phyloP scores from a whole-genome alignment of 2,888 invertebrate species.

The Ametastegia equiseti region DNA sequence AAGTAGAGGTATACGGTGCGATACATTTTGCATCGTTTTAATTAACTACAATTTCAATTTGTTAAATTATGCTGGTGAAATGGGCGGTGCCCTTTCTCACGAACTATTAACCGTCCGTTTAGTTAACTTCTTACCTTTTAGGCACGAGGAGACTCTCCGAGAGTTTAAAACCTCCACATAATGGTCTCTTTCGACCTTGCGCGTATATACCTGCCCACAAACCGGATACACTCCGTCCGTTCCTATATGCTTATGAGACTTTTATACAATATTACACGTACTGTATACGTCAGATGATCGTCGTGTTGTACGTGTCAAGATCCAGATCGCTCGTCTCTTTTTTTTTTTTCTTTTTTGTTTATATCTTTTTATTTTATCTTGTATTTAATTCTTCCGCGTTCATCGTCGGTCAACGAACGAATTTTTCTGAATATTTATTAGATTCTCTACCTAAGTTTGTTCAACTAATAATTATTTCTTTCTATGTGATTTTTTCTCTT shows the following conservation, averaged over 20 bases:
- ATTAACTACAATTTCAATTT: background rate
- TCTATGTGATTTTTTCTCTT: background rate
- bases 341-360: constrained; percentile 38
- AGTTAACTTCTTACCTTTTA: background rate
- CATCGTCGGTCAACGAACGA: background rate
- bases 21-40: too few relatives aligned
- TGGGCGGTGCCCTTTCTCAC: constrained; percentile 35
- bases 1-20: too few relatives aligned
- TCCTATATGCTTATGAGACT: constrained; percentile 25
- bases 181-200: constrained; percentile 47
- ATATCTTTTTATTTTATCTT: constrained; percentile 41
- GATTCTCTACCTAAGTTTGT: background rate
- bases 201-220: constrained; percentile 45
- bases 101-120: constrained; percentile 42
- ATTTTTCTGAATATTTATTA: background rate
- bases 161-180: constrained; percentile 57
- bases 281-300: constrained; percentile 9
- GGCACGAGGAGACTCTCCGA: constrained; percentile 65
- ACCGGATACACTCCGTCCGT: constrained; percentile 47
- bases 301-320: constrained; percentile 27
- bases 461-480: background rate
- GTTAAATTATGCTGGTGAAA: background rate
- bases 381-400: constrained; percentile 30
- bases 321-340: constrained; percentile 47
- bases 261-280: background rate